These are phyloP conservation scores for Terebella lapidaria DNA, from an alignment of 2,888 invertebrate genomes.

Conservation along the genomic window DNA sequence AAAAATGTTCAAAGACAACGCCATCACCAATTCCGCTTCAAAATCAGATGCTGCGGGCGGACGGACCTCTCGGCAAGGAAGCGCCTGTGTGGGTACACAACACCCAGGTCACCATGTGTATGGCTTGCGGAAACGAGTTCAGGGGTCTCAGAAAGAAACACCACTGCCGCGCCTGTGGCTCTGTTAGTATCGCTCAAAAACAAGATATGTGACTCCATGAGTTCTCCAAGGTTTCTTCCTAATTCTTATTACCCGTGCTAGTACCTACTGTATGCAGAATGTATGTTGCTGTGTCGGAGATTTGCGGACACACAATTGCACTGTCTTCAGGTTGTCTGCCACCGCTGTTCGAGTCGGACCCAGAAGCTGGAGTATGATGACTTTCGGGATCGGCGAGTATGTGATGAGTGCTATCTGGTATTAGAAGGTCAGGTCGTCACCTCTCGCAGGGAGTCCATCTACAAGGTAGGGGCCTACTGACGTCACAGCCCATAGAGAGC, in stretches of 20 bases:
- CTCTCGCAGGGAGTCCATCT: too few relatives aligned
- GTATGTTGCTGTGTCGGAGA: too few relatives aligned
- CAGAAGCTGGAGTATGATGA: conserved; percentile 1
- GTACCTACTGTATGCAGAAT: too few relatives aligned
- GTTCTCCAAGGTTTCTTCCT: too few relatives aligned
- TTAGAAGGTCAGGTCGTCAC: too few relatives aligned
- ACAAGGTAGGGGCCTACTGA: too few relatives aligned
- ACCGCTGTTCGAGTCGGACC: conserved; percentile 5
- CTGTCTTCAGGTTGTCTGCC: conserved; percentile 12
- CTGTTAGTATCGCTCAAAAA: conserved; percentile 10
- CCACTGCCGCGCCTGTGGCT: conserved; percentile 13
- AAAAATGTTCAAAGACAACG: too few relatives aligned
- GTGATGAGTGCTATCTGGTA: conserved; percentile 7
- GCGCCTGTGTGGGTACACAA: conserved; percentile 13
- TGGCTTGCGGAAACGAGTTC: conserved; percentile 8
- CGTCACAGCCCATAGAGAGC: too few relatives aligned
- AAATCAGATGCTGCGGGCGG: neutral
- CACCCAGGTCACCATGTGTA: conserved; percentile 10
- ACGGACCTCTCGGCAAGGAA: neutral
- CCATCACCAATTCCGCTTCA: neutral
- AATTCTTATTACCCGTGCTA: too few relatives aligned
- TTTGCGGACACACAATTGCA: too few relatives aligned
- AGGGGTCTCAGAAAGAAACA: conserved; percentile 1
- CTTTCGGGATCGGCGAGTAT: neutral
- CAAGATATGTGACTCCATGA: too few relatives aligned